These are phyloP conservation scores for Netta rufina DNA, from an alignment of 2,797 vertebrate species.

Conservation along the genomic window DNA sequence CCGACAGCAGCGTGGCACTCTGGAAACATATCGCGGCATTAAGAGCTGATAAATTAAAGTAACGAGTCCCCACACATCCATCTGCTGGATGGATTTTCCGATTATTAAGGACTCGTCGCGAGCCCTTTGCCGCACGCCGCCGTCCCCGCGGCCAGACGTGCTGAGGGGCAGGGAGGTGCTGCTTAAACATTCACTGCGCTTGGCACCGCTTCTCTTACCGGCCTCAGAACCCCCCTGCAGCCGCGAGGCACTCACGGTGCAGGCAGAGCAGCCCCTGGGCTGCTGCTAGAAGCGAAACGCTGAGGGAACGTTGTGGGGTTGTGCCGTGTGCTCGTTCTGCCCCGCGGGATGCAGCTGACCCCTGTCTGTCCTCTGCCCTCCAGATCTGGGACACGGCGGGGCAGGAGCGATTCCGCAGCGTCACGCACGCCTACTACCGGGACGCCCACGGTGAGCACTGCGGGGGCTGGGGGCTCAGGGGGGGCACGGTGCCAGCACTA, in stretches of 20 bases:
- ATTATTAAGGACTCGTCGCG: not conserved
- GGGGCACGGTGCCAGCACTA: not conserved
- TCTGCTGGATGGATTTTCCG: not conserved
- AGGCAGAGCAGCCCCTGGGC: not conserved
- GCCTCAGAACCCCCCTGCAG: not conserved
- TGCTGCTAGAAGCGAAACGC: not conserved
- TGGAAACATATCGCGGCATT: not conserved
- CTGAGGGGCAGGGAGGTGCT: not conserved
- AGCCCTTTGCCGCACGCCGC: not conserved
- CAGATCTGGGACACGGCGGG: constrained; percentile 93
- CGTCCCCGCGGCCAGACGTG: rapidly evolving
- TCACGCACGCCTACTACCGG: constrained; percentile 90
- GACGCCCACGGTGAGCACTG: constrained; percentile 86
- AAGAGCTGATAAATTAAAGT: constrained; percentile 1
- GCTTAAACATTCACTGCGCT: not conserved
- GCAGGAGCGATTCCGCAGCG: constrained; percentile 89
- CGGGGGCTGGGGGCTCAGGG: not conserved
- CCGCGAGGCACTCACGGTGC: not conserved
- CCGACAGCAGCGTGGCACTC: not conserved
- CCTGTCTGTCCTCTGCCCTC: not conserved
- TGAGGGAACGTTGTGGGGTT: not conserved
- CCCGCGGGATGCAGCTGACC: not conserved
- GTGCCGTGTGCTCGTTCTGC: not conserved
- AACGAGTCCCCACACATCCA: not conserved
- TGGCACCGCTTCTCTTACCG: not conserved